Conservation (phyloP, 2,113 vertebrate species). For the Nanorana parkeri region DNA sequence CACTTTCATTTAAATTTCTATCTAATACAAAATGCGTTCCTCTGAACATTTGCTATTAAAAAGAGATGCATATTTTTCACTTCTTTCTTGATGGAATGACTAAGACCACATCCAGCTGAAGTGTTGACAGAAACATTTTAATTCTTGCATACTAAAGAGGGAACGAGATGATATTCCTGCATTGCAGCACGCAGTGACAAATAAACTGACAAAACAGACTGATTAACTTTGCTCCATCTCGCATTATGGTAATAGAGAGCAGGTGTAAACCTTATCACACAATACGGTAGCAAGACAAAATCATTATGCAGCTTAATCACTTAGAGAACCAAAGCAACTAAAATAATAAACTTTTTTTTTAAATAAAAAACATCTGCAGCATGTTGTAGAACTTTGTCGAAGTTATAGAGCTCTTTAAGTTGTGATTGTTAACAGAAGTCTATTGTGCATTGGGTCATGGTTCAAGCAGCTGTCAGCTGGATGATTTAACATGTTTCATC, state of each 20-base stretch:
- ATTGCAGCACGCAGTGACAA: slow-evolving; percentile 18
- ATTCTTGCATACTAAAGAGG: slow-evolving; percentile 45
- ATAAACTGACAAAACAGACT: slow-evolving; percentile 32
- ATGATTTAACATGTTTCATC: slow-evolving; percentile 16
- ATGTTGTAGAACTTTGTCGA: slow-evolving; percentile 6
- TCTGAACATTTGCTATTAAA: slow-evolving; percentile 21
- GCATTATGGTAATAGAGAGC: slow-evolving; percentile 34
- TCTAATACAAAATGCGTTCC: neutral
- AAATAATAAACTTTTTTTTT: slow-evolving; percentile 13
- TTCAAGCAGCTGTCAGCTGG: slow-evolving; percentile 43
- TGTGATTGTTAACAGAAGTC: slow-evolving; percentile 15
- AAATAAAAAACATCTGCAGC: slow-evolving; percentile 12
- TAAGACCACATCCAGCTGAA: slow-evolving; percentile 12
- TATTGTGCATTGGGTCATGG: slow-evolving; percentile 33
- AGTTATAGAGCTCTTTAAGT: slow-evolving; percentile 12
- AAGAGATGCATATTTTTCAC: slow-evolving; percentile 13
- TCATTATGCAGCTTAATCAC: slow-evolving; percentile 33
- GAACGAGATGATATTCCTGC: neutral
- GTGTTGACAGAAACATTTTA: slow-evolving; percentile 34
- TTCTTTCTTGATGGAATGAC: slow-evolving; percentile 26
- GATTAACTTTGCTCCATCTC: slow-evolving; percentile 44
- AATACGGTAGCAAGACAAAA: slow-evolving; percentile 35
- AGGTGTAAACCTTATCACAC: slow-evolving; percentile 36
- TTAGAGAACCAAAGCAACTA: neutral
- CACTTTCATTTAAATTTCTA: slow-evolving; percentile 1